Conservation (phyloP, 2,888 invertebrate species). For the Perdita meconis region DNA sequence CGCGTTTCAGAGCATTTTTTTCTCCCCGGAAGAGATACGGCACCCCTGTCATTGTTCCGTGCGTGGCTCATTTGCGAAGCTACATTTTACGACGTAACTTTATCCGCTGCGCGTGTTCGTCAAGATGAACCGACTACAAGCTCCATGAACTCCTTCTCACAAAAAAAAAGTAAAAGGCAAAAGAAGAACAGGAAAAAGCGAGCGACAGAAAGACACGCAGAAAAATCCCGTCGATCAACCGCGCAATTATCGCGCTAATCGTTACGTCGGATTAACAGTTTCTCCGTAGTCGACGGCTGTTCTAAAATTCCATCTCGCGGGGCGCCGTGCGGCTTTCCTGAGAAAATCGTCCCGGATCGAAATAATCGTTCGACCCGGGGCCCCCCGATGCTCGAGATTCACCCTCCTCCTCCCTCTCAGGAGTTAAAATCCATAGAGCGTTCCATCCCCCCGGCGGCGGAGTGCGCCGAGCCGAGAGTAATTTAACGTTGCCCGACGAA, state of each 20-base stretch:
- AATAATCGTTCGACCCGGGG: constrained; percentile 21
- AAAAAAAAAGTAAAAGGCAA: background rate
- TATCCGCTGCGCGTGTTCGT: constrained; percentile 15
- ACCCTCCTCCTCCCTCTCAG: too few relatives aligned
- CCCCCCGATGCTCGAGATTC: constrained; percentile 13
- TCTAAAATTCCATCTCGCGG: constrained; percentile 21
- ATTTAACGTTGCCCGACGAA: constrained; percentile 76
- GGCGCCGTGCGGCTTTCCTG: background rate
- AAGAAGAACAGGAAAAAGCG: background rate
- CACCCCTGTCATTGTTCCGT: constrained; percentile 36
- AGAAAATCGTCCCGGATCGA: constrained; percentile 15
- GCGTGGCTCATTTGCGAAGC: constrained; percentile 55
- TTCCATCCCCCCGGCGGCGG: constrained; percentile 11
- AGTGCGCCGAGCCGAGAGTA: constrained; percentile 65
- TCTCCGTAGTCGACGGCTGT: background rate
- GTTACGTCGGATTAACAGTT: constrained; percentile 11
- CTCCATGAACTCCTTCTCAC: constrained; percentile 38
- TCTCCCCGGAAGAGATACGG: constrained; percentile 26
- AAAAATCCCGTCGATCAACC: background rate
- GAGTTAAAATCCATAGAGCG: constrained; percentile 50
- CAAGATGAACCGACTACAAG: constrained; percentile 33
- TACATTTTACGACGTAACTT: constrained; percentile 46
- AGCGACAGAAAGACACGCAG: background rate
- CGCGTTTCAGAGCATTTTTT: constrained; percentile 50
- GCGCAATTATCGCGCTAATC: constrained; percentile 38